Conservation (phyloP, 2,113 vertebrate genomes). For the Sinocyclocheilus anophthalmus region DNA sequence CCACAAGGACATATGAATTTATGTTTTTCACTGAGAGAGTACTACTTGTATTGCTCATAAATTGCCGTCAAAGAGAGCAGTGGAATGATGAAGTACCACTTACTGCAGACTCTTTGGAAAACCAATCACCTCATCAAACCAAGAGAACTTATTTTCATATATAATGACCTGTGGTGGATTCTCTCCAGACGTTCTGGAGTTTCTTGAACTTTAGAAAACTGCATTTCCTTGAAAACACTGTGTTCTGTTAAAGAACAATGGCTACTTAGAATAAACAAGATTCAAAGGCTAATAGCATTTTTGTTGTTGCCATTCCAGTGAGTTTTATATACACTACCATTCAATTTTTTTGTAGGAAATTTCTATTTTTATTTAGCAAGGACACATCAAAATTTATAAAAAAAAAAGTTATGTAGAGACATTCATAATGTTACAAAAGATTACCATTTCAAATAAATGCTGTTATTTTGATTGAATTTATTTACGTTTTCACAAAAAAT, state of each 20-base stretch:
- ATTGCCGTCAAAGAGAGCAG: constrained; percentile 42
- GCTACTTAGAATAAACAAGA: background rate
- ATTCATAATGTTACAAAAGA: background rate
- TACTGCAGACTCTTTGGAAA: constrained; percentile 45
- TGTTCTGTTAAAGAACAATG: background rate
- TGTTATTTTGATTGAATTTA: no score
- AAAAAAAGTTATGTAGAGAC: background rate
- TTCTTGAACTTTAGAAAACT: constrained; percentile 7
- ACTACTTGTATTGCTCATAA: constrained; percentile 50
- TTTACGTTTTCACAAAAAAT: no score
- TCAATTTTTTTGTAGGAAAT: background rate
- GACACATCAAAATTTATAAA: background rate
- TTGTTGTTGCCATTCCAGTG: background rate
- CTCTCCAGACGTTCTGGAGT: background rate
- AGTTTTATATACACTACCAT: background rate
- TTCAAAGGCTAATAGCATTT: background rate
- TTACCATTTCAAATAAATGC: no score
- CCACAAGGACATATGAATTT: constrained; percentile 55
- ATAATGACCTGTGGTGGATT: constrained; percentile 31
- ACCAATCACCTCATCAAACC: constrained; percentile 46
- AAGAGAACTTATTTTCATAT: constrained; percentile 42
- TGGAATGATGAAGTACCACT: constrained; percentile 50
- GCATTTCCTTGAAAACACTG: background rate
- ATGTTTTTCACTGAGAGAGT: constrained; percentile 37
- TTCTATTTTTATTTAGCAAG: background rate